Evolutionary conservation across 2,888 invertebrate genomes (phyloP).

Genomic region (Eilema caniola): DNA sequence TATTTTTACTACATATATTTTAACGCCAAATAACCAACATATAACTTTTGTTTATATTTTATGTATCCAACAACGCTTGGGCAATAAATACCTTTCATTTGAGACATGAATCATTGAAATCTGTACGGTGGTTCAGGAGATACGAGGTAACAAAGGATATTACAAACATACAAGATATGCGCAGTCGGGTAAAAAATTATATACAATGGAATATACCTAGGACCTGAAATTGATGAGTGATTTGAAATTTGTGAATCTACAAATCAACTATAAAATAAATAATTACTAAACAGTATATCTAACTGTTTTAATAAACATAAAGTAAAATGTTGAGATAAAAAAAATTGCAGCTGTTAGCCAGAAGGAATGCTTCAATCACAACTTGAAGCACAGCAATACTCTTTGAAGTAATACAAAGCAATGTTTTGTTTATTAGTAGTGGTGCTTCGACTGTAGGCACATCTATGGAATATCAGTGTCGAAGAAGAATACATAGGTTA

Average conservation of each 20-base stretch:
- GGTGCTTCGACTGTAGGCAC: constrained; percentile 59
- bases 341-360: constrained; percentile 54
- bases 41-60: too few relatives aligned
- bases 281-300: constrained; percentile 24
- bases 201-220: too few relatives aligned
- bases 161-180: too few relatives aligned
- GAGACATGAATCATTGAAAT: too few relatives aligned
- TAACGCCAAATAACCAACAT: too few relatives aligned
- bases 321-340: constrained; percentile 35
- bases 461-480: constrained; percentile 59
- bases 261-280: neutral
- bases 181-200: too few relatives aligned
- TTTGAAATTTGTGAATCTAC: neutral
- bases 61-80: too few relatives aligned
- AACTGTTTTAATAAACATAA: constrained; percentile 45
- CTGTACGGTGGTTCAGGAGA: too few relatives aligned
- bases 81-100: too few relatives aligned
- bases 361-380: constrained; percentile 75
- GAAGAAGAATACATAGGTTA: constrained; percentile 65
- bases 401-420: constrained; percentile 77
- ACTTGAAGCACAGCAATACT: constrained; percentile 57
- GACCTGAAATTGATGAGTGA: too few relatives aligned
- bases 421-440: constrained; percentile 72
- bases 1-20: too few relatives aligned
- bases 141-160: too few relatives aligned